Evolutionary conservation across 1,140 invertebrate species (phyloP), one percentile per base, ranked within the genome.

Genomic region (Cydia pomonella): DNA sequence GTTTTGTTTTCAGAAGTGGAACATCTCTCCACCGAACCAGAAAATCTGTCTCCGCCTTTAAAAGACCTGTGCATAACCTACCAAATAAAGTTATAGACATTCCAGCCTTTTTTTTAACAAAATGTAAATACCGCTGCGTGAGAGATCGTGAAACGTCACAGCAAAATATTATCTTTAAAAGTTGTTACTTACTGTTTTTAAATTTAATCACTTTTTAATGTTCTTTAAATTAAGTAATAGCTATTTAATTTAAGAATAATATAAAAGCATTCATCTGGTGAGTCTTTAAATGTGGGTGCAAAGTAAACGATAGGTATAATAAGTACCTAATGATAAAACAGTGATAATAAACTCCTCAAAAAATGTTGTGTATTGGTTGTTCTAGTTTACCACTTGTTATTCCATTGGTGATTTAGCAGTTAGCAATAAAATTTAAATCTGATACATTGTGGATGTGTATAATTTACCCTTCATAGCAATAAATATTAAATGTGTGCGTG

Each of bases 1-100:
- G 16, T 69, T 69, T 5, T 69, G n/a, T 33, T 69, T 69, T 18
- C 64, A 69, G 64, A 69, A 69, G 33, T 27, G 7, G 64, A 69
- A 16, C 13, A 41, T 10, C 64, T 29, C 13, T 13, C 63, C 63
- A 6, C 9, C 25, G 63, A 66, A 18, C 63, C 25, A 21, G 53
- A 59, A 3, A 66, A 66, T 66, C 2, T 33, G 63, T 66, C 63
- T 13, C 63, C 63, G n/a, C 63, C 63, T 27, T 21, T 66, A 5
- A 66, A 66, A 21, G 63, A 66, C 3, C n/a, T 66, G 3, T 66
- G 13, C 10, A 27, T 33, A 29, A 66, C 63, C n/a, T 66, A 66
- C n/a, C 63, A 66, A 66, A 66, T 66, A 29, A 33, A 29, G 27
- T n/a, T 66, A 12, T 66, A 66, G 25, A 3, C n/a, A 63, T 27